Evolutionary conservation across 2,888 invertebrate species (phyloP), one percentile per base, ranked within the genome.

Genomic region (Dolichomitus sp.): DNA sequence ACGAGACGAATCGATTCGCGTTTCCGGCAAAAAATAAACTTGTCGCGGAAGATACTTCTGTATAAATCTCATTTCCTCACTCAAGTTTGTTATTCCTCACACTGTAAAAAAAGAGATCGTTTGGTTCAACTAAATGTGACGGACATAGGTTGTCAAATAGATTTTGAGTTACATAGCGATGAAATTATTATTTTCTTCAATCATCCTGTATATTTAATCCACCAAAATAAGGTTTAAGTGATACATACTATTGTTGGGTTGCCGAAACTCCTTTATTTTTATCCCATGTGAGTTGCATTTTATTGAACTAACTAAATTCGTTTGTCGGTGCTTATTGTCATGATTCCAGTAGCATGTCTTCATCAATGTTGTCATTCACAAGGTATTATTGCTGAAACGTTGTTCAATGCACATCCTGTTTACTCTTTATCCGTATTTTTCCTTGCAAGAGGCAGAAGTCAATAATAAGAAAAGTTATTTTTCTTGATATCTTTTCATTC

Each of bases 1-100:
- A 87, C 86, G 87, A 86, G 88, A 89, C 83, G 86, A 89, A 90
- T 90, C 90, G 90, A 90, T 90, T 89, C 81, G 17, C 84, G 84
- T 87, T 88, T 88, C 81, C 17, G 76, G 85, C 88, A 88, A 89
- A 89, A 90, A 89, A 90, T 90, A 89, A 85, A 84, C 83, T 84
- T 63, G 84, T 87, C 76, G 52, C 69, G 54, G 9, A 57, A 65
- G 27, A 68, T 59, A 69, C 54, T 77, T 82, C 70, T 23, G 23
- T 66, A 81, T 72, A 77, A 61, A 65, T n/a, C 42, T 14, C 33
- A n/a, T 54, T 78, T 23, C 37, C 40, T 50, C 54, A 17, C 70
- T 69, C 7, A 12, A 23, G 19, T n/a, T 45, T 19, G 27, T 70
- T 54, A 23, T 11, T n/a, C 57, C 77, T 75, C 14, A 54, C 59